phyloP scores from a whole-genome alignment of 2,888 invertebrate genomes.

The Orchesellides sinensis region DNA sequence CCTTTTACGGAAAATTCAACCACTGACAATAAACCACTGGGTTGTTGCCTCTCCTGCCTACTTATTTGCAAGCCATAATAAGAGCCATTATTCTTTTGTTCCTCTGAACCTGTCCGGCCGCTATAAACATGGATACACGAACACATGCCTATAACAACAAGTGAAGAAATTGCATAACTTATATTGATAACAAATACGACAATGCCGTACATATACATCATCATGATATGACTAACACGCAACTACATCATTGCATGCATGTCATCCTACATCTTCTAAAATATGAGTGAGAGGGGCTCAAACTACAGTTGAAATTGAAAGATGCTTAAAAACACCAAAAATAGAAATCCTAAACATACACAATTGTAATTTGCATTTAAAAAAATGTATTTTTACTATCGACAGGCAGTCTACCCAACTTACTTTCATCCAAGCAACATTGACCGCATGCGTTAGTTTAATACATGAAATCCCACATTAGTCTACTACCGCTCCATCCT shows the following conservation, averaged over 20 bases:
- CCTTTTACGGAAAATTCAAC: conserved; percentile 53
- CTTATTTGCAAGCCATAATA: conserved; percentile 43
- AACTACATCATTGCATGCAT: too few species aligned
- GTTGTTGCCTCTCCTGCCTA: conserved; percentile 10
- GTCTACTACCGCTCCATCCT: too few species aligned
- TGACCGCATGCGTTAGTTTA: too few species aligned
- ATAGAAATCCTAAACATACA: not conserved
- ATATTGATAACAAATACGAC: too few species aligned
- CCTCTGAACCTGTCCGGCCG: conserved; percentile 50
- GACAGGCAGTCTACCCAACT: too few species aligned
- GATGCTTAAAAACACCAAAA: not conserved
- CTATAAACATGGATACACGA: not conserved
- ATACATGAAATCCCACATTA: too few species aligned
- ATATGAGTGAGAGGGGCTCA: too few species aligned
- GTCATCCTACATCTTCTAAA: too few species aligned
- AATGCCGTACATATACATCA: too few species aligned
- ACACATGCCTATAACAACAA: not conserved
- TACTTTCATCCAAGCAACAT: too few species aligned
- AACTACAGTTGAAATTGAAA: not conserved
- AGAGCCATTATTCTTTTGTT: conserved; percentile 38
- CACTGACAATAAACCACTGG: conserved; percentile 15
- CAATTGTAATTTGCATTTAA: not conserved
- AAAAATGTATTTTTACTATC: not conserved
- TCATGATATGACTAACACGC: too few species aligned
- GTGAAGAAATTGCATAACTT: too few species aligned